phyloP scores from a whole-genome alignment of 2,888 invertebrate genomes.

The Hirtodrosophila histrioides region DNA sequence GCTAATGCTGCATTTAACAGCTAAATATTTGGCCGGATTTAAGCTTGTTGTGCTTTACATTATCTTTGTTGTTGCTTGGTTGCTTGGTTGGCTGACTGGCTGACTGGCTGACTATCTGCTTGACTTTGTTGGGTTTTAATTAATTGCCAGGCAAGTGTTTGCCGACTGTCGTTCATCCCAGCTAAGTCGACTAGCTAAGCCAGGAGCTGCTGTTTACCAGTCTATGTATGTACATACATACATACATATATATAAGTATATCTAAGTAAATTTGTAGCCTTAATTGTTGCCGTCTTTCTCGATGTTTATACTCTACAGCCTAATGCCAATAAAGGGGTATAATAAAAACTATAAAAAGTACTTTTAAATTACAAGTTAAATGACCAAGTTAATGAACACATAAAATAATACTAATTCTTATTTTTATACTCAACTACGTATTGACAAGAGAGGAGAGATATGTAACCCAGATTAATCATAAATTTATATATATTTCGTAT shows the following conservation, averaged over 20 bases:
- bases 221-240: conserved; percentile 3
- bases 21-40: conserved; percentile 19
- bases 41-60: conserved; percentile 24
- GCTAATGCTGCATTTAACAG: conserved; percentile 16
- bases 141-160: conserved; percentile 68
- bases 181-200: conserved; percentile 48
- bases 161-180: conserved; percentile 33
- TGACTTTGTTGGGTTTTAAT: conserved; percentile 76
- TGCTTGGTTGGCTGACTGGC: background rate
- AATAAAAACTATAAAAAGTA: background rate
- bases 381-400: no score
- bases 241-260: no score
- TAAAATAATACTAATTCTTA: no score
- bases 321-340: background rate
- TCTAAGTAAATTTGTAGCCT: background rate
- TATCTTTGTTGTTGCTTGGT: conserved; percentile 24
- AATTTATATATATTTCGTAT: no score
- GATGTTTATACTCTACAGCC: background rate
- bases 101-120: conserved; percentile 2
- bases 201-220: conserved; percentile 34
- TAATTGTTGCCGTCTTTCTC: background rate
- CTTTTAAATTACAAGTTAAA: no score
- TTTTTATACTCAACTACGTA: no score
- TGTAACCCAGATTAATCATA: no score
- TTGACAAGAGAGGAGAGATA: no score